A percentile compares a stretch with the other conserved stretches of the same genome.
Evolutionary conservation across 2,113 vertebrate genomes (phyloP).

Genomic region (Plecotus auritus): DNA sequence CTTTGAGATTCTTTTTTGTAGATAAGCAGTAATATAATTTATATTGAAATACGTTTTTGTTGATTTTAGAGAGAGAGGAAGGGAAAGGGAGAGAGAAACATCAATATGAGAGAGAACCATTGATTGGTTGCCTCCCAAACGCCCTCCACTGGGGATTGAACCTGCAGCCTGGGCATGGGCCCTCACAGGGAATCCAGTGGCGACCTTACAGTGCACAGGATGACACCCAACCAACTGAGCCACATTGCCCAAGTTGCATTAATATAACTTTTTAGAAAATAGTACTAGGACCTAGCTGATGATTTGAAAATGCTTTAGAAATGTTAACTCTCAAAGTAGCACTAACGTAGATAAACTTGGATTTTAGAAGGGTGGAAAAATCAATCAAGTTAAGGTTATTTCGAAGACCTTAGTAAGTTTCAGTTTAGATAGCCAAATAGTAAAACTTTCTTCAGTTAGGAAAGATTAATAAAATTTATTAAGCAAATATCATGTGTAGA

Average conservation of each 20-base stretch:
- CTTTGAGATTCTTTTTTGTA: background rate
- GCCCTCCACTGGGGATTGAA: background rate
- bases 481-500: background rate
- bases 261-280: background rate
- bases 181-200: background rate
- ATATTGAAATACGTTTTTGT: background rate
- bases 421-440: background rate
- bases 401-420: background rate
- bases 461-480: background rate
- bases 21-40: background rate
- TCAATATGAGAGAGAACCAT: background rate
- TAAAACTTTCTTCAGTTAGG: background rate
- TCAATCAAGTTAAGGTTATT: background rate
- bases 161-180: background rate
- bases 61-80: background rate
- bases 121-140: background rate
- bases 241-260: background rate
- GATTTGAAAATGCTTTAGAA: background rate
- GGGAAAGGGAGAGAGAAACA: background rate
- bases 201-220: background rate
- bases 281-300: background rate
- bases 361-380: background rate
- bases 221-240: background rate
- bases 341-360: background rate
- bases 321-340: background rate